Evolutionary conservation across 2,888 invertebrate genomes (phyloP), one percentile per base, ranked within the genome.

Genomic region (Auanema freiburgensis): DNA sequence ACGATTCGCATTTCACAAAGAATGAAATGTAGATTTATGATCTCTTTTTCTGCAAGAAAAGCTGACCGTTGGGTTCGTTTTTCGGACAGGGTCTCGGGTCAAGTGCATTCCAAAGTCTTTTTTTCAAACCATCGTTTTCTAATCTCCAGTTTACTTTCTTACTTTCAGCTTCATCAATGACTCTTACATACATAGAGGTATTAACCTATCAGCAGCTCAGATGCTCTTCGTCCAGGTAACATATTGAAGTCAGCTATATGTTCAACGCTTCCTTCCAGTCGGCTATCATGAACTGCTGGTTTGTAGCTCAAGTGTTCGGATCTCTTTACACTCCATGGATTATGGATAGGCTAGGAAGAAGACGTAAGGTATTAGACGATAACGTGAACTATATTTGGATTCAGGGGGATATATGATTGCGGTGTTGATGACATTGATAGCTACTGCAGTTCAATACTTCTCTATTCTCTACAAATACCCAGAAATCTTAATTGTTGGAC

Each of bases 301-400:
- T 77, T 64, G 74, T 76, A 24, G 69, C 73, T 24, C 79, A 79
- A 67, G 71, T 79, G 18, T 69, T 79, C 53, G 80, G 80, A 5
- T 72, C 80, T 10, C 66, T 80, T 41, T 71, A 78, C 71, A 76
- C 79, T 10, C 80, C 80, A 21, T 71, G 66, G 55, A 57, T 80
- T 63, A 77, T 76, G 11, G 80, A 80, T 61, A 64, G 66, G 33
- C 79, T 68, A 54, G 80, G 80, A 21, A 59, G 80, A 57, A 79
- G 77, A 63, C 66, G 78, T 78, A 44, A 63, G 33, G n/a, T n/a
- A n/a, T n/a, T n/a, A n/a, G n/a, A n/a, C n/a, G n/a, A n/a, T n/a
- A n/a, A n/a, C n/a, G n/a, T n/a, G n/a, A n/a, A n/a, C n/a, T n/a
- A n/a, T n/a, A n/a, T n/a, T n/a, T n/a, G n/a, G n/a, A 46, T 78